Base-by-base conservation (phyloP, 2,797 vertebrate genomes). In the Oreortyx pictus region DNA sequence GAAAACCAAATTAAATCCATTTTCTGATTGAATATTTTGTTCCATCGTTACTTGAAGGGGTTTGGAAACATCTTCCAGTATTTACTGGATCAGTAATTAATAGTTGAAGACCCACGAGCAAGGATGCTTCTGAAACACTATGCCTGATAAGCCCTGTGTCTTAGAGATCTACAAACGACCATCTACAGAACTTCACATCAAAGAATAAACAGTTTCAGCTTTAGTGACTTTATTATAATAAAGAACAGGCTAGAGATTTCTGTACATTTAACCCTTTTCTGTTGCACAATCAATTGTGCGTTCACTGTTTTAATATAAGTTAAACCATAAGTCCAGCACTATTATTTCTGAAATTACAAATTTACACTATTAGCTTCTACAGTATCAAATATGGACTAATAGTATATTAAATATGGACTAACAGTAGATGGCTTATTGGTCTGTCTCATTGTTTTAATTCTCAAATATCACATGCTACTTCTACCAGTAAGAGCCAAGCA, bases 401-500 rank as follows among this genome's bases (percentile, higher is more conserved):
- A 62, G 18, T 41, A 41, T 33, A 79, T 91, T 37, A 57, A 57
- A 54, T 66, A 22, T 33, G 56, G 13, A 33, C 56, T 33, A 33
- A 57, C 44, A 62, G 18, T 9, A 86, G 23, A 37, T 8, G 7
- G 24, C 16, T 82, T 41, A 61, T 37, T 88, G n/a, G 62, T 93
- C 65, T 88, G 22, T 61, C 47, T 41, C 75, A 88, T 23, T 82
- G 8, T 67, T 61, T 70, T n/a, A 90, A 92, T 79, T 90, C 93
- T 70, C 44, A 90, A 74, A 89, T 52, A 67, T 61, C 46, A 88
- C 19, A 24, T 50, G 5, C 31, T 82, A 43, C 27, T 56, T 73
- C 24, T 82, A 16, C 19, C 57, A 1, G 19, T 80, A 70, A 16
- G 11, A 84, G 47, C 6, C 4, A 23, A 79, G 49, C 4, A 64